A percentile compares a stretch with the other conserved stretches of the same genome.
phyloP scores from a whole-genome alignment of 1,140 invertebrate genomes.

The Bombus waltoni region DNA sequence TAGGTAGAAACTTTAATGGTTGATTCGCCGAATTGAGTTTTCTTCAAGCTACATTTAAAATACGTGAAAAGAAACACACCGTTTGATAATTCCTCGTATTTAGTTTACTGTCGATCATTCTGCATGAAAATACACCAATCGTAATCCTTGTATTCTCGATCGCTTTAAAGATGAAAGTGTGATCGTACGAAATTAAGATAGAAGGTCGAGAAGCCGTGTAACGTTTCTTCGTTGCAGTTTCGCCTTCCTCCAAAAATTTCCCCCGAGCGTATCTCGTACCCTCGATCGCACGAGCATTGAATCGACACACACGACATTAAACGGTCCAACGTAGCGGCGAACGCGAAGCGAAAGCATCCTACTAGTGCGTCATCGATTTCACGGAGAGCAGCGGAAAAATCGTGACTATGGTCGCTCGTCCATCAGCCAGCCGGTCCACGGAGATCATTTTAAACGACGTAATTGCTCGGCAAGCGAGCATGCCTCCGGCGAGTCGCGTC shows the following conservation, averaged over 20 bases:
- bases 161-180: too few relatives aligned
- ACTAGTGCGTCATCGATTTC: conserved; percentile 62
- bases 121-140: too few relatives aligned
- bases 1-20: too few relatives aligned
- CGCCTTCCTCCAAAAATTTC: not conserved
- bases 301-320: conserved; percentile 12
- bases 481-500: conserved; percentile 45
- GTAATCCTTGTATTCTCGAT: too few relatives aligned
- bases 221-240: too few relatives aligned
- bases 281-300: not conserved
- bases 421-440: conserved; percentile 7
- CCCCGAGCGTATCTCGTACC: not conserved
- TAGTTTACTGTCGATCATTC: too few relatives aligned
- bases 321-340: conserved; percentile 1
- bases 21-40: too few relatives aligned
- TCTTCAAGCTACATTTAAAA: too few relatives aligned
- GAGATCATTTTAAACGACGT: conserved; percentile 57
- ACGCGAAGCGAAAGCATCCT: not conserved
- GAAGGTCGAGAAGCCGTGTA: too few relatives aligned
- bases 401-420: conserved; percentile 3
- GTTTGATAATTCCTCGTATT: too few relatives aligned
- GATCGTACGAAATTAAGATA: too few relatives aligned
- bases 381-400: conserved; percentile 60
- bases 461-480: conserved; percentile 49
- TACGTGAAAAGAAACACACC: too few relatives aligned